A percentile compares a stretch with the other conserved stretches of the same genome.
Evolutionary conservation across 1,140 invertebrate species (phyloP).

Genomic region (Ganaspis sp.): DNA sequence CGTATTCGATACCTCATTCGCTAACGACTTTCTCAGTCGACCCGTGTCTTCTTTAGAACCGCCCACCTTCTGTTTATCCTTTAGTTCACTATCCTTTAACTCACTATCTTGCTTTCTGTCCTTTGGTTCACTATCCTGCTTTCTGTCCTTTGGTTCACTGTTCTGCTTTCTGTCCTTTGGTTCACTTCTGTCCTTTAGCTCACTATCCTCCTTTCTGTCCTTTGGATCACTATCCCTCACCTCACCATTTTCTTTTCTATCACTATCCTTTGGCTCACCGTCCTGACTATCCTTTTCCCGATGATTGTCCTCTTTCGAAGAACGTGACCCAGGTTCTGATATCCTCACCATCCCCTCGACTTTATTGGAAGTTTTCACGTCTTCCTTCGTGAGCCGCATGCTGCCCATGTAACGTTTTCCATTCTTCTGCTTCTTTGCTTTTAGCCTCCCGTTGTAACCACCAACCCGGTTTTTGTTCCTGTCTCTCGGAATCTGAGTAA

Average conservation of each 20-base stretch:
- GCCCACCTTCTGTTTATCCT: neutral
- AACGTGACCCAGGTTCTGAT: constrained; percentile 18
- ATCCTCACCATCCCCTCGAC: constrained; percentile 28
- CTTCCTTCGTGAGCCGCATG: neutral
- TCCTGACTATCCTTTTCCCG: neutral
- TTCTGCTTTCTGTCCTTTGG: too few species aligned
- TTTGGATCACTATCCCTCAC: too few species aligned
- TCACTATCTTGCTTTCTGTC: too few species aligned
- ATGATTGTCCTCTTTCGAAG: neutral
- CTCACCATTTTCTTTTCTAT: too few species aligned
- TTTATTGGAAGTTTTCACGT: constrained; percentile 27
- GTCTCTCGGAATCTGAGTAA: neutral
- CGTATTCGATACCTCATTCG: constrained; percentile 60
- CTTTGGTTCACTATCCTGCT: too few species aligned
- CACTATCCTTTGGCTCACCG: neutral
- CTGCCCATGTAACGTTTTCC: neutral
- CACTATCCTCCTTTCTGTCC: too few species aligned
- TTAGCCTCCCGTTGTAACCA: neutral
- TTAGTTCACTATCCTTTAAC: constrained; percentile 9
- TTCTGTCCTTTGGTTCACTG: too few species aligned
- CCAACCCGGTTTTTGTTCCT: neutral
- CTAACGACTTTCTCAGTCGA: too few species aligned
- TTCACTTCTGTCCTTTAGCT: too few species aligned
- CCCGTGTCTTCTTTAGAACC: constrained; percentile 17
- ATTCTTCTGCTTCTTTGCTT: neutral